phyloP scores from a whole-genome alignment of 2,888 invertebrate genomes.

The Dastarcus helophoroides region DNA sequence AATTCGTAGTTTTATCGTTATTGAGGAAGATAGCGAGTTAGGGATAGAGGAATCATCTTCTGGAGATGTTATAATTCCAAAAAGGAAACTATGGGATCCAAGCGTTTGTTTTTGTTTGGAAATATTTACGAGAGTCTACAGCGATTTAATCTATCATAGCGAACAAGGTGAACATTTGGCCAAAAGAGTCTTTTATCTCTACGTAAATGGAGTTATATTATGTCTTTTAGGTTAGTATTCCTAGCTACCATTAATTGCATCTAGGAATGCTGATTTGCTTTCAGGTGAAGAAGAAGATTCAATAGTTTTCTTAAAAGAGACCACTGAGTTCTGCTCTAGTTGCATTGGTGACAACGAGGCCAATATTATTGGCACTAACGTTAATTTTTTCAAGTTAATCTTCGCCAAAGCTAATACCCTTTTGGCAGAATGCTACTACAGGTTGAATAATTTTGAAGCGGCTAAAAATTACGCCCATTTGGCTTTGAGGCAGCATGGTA shows the following conservation, averaged over 20 bases:
- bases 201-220: constrained; percentile 29
- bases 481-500: constrained; percentile 22
- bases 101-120: constrained; percentile 24
- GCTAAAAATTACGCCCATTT: constrained; percentile 21
- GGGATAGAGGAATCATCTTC: too few species aligned
- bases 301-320: constrained; percentile 15
- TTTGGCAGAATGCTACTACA: constrained; percentile 19
- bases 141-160: constrained; percentile 20
- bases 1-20: too few species aligned
- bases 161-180: constrained; percentile 18
- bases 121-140: constrained; percentile 18
- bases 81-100: constrained; percentile 18
- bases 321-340: constrained; percentile 12
- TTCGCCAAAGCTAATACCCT: constrained; percentile 20
- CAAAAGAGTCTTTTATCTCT: constrained; percentile 25
- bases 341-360: constrained; percentile 7
- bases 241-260: too few species aligned
- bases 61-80: constrained; percentile 1
- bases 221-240: too few species aligned
- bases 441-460: constrained; percentile 15
- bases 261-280: too few species aligned
- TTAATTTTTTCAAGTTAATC: constrained; percentile 16
- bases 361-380: constrained; percentile 9
- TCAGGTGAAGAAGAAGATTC: constrained; percentile 27
- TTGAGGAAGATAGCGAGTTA: too few species aligned